Conservation (phyloP, 2,113 vertebrate genomes). For the Megaleporinus macrocephalus region DNA sequence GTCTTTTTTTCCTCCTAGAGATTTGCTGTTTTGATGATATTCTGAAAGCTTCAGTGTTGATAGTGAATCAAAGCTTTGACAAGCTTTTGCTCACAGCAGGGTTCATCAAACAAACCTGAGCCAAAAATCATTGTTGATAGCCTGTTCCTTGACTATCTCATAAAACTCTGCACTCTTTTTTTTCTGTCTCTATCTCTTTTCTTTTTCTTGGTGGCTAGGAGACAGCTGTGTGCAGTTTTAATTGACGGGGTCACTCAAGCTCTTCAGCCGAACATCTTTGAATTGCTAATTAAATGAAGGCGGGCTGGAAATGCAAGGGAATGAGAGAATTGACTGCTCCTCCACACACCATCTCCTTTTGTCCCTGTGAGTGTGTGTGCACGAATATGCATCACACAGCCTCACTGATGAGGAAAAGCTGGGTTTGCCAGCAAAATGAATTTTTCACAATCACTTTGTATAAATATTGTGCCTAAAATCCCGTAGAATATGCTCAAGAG, state of each 20-base stretch:
- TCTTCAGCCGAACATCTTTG: conserved; percentile 63
- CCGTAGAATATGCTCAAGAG: background rate
- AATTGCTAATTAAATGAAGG: conserved; percentile 74
- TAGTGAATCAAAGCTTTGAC: conserved; percentile 18
- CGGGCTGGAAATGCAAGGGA: conserved; percentile 58
- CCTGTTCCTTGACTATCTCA: conserved; percentile 35
- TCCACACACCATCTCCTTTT: conserved; percentile 33
- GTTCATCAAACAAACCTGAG: conserved; percentile 46
- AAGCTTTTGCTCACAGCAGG: background rate
- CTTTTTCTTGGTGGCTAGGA: conserved; percentile 36
- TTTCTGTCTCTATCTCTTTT: conserved; percentile 48
- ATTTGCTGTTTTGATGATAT: conserved; percentile 41
- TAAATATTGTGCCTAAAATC: background rate
- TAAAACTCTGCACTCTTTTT: conserved; percentile 26
- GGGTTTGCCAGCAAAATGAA: background rate
- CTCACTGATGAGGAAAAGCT: conserved; percentile 34
- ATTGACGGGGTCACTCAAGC: conserved; percentile 69
- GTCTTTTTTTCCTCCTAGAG: conserved; percentile 19
- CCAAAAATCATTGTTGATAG: conserved; percentile 50
- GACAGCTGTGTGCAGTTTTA: conserved; percentile 69
- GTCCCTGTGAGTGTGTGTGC: conserved; percentile 23
- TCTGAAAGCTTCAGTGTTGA: conserved; percentile 16
- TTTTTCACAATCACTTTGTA: conserved; percentile 19
- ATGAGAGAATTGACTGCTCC: conserved; percentile 44
- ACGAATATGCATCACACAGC: conserved; percentile 44